A percentile compares a stretch with the other conserved stretches of the same genome.
phyloP scores from a whole-genome alignment of 2,888 invertebrate genomes.

The Drosophila meridiana region DNA sequence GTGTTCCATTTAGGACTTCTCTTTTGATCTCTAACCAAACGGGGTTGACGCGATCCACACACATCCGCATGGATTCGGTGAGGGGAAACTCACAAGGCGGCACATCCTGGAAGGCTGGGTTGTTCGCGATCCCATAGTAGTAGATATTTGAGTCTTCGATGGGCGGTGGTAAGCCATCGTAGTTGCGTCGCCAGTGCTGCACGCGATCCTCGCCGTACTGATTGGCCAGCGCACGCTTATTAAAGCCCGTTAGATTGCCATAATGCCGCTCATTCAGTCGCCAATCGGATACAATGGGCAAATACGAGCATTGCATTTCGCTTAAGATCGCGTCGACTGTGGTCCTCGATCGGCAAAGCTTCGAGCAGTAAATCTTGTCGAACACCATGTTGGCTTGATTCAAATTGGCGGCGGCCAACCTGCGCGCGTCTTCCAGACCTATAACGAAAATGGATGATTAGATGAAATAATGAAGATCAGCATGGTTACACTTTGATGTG shows the following conservation, averaged over 20 bases:
- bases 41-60: conserved; percentile 92
- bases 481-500: background rate
- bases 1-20: conserved; percentile 90
- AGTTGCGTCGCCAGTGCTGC: conserved; percentile 94
- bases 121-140: conserved; percentile 90
- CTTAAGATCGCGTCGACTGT: conserved; percentile 90
- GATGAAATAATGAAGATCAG: background rate
- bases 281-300: conserved; percentile 91
- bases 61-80: conserved; percentile 93
- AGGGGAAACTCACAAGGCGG: conserved; percentile 92
- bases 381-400: conserved; percentile 90
- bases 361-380: conserved; percentile 93
- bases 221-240: conserved; percentile 93
- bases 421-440: conserved; percentile 82
- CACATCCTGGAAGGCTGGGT: conserved; percentile 89
- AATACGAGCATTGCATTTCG: conserved; percentile 88
- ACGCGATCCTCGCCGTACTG: conserved; percentile 95
- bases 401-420: conserved; percentile 88
- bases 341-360: conserved; percentile 91
- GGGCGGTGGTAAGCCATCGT: conserved; percentile 92
- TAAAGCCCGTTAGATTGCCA: conserved; percentile 93
- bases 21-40: conserved; percentile 90
- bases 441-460: background rate
- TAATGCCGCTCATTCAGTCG: conserved; percentile 95
- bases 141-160: conserved; percentile 92